Evolutionary conservation across 2,113 vertebrate species (phyloP).

Genomic region (Thamnophis sirtalis): DNA sequence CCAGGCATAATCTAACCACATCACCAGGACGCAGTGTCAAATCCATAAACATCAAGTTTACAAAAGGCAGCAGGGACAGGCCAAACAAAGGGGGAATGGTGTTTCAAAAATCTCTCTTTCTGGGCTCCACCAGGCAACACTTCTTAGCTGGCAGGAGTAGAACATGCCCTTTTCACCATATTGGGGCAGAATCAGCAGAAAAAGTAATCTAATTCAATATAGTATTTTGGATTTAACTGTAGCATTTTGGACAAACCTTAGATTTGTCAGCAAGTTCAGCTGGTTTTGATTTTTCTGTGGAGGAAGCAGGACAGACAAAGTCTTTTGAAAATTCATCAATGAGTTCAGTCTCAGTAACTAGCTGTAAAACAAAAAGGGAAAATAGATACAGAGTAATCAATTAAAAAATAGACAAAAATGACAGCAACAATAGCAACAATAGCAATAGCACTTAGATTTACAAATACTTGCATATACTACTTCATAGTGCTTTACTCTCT

Average conservation of each 20-base stretch:
- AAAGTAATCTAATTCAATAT: background rate
- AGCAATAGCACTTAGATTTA: background rate
- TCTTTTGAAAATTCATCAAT: constrained; percentile 69
- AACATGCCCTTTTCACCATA: background rate
- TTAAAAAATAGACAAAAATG: background rate
- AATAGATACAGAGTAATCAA: background rate
- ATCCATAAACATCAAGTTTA: background rate
- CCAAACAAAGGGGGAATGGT: background rate
- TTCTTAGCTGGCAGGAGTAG: background rate
- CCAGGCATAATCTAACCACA: background rate
- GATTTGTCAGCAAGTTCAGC: constrained; percentile 34
- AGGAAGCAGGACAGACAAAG: constrained; percentile 45
- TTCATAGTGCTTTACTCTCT: background rate
- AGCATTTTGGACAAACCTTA: constrained; percentile 32
- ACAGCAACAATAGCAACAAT: background rate
- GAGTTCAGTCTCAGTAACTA: constrained; percentile 65
- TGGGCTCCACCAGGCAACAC: background rate
- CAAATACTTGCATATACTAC: background rate
- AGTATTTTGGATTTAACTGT: background rate
- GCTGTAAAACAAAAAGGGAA: constrained; percentile 44
- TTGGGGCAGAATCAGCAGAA: background rate
- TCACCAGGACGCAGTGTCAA: background rate
- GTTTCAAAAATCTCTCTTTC: background rate
- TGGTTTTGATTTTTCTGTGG: constrained; percentile 36
- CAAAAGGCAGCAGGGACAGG: background rate